Evolutionary conservation across 2,888 invertebrate genomes (phyloP).

Genomic region (Rhaphigaster nebulosa): DNA sequence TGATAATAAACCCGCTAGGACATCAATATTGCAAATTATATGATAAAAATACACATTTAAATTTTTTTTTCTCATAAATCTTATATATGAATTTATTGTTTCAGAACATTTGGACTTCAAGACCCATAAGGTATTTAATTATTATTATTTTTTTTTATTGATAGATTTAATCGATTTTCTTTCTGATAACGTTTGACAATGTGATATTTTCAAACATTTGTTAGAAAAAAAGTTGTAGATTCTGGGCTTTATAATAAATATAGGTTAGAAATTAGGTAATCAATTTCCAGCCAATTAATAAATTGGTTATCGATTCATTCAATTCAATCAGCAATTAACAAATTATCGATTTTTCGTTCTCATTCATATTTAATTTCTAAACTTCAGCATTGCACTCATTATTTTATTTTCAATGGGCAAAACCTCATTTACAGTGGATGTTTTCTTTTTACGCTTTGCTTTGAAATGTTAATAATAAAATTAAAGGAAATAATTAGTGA

Average conservation of each 20-base stretch:
- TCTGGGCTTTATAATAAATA: too few species aligned
- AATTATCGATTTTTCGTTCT: background rate
- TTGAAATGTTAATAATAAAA: background rate
- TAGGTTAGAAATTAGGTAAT: background rate
- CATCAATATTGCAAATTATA: too few species aligned
- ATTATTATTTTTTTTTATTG: background rate
- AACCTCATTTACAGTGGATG: background rate
- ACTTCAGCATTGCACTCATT: background rate
- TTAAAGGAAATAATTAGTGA: background rate
- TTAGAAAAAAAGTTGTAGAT: background rate
- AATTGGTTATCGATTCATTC: background rate
- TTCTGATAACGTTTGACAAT: background rate
- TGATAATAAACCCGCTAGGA: too few species aligned
- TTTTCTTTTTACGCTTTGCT: background rate
- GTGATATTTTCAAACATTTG: background rate
- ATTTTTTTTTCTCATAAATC: background rate
- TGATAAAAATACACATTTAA: too few species aligned
- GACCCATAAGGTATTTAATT: background rate
- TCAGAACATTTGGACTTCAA: background rate
- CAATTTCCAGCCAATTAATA: background rate
- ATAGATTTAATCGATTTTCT: background rate
- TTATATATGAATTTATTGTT: background rate
- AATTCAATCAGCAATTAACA: background rate
- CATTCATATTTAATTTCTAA: background rate
- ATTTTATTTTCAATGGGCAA: background rate